Conservation (phyloP, 2,797 vertebrate genomes). For the Pseudochirops corinnae region DNA sequence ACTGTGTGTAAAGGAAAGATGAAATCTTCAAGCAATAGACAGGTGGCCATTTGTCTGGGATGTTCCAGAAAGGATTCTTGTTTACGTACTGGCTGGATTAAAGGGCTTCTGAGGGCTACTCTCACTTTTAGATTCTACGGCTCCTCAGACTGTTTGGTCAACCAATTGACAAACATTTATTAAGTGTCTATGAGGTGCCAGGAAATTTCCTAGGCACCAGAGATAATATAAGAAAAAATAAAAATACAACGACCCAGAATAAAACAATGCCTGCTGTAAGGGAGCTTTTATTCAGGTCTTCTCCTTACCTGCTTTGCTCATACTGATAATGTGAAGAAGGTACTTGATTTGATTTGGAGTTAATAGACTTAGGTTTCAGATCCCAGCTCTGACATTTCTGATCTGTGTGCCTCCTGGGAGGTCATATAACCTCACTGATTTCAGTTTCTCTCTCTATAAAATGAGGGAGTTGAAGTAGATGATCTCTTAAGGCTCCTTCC, state of each 20-base stretch:
- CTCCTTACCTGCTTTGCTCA: background rate
- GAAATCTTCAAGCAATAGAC: background rate
- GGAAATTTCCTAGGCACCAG: background rate
- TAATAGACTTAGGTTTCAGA: background rate
- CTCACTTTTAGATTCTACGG: background rate
- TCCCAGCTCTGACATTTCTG: background rate
- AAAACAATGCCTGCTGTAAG: background rate
- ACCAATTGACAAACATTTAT: background rate
- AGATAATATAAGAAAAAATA: background rate
- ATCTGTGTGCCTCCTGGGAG: background rate
- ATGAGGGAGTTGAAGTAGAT: background rate
- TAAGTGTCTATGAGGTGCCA: background rate
- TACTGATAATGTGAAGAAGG: background rate
- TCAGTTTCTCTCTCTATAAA: background rate
- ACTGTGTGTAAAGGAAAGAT: background rate
- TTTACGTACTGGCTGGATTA: background rate
- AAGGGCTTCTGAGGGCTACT: background rate
- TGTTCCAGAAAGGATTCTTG: background rate
- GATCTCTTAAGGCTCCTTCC: background rate
- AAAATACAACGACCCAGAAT: background rate
- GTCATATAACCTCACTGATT: background rate
- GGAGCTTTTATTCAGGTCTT: background rate
- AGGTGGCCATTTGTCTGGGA: background rate
- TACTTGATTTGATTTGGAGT: background rate
- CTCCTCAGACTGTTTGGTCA: background rate